Evolutionary conservation across 2,113 vertebrate genomes (phyloP), one percentile per base, ranked within the genome.

Genomic region (Myotis lucifugus): DNA sequence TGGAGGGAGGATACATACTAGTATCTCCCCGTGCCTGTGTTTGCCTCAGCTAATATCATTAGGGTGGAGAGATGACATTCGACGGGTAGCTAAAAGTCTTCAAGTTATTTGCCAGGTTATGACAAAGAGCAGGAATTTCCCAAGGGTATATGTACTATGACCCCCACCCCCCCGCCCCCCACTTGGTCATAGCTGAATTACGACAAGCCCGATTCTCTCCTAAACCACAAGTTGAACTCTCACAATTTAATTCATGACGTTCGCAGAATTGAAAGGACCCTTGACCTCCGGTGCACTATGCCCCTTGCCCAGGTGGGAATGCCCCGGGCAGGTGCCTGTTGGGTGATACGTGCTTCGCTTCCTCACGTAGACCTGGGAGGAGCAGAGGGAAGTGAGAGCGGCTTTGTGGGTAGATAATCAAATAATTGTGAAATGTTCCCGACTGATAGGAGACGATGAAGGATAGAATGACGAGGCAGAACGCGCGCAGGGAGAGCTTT

Each of bases 401-500:
- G 88, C 90, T 96, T 88, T 91, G 95, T 85, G 93, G 93, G 81
- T 23, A 64, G 73, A 50, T n/a, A 92, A 87, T 92, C 95, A 96
- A 90, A 74, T 93, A 82, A 85, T 92, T 96, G 81, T 96, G 95
- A 96, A 94, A 96, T 96, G 95, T 50, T 90, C 91, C 73, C 85
- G 91, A 86, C 73, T 70, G 94, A 78, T 61, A 92, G 72, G 48
- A 92, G 90, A 81, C n/a, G 66, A 78, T 46, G 54, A 67, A 94
- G 95, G 85, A 70, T 18, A 5, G 8, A 72, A 56, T 50, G 79
- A 78, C 54, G 2, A 70, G 76, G 86, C 70, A 29, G 76, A 76
- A 66, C 3, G 77, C 42, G 10, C 79, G 81, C n/a, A 21, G 77
- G 48, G 92, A 18, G 59, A 67, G 29, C 10, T 81, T 76, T 93